A percentile compares a stretch with the other conserved stretches of the same genome.
These are phyloP conservation scores for Drosophila pallidifrons DNA, from an alignment of 1,140 invertebrate species.

Conservation along the genomic window DNA sequence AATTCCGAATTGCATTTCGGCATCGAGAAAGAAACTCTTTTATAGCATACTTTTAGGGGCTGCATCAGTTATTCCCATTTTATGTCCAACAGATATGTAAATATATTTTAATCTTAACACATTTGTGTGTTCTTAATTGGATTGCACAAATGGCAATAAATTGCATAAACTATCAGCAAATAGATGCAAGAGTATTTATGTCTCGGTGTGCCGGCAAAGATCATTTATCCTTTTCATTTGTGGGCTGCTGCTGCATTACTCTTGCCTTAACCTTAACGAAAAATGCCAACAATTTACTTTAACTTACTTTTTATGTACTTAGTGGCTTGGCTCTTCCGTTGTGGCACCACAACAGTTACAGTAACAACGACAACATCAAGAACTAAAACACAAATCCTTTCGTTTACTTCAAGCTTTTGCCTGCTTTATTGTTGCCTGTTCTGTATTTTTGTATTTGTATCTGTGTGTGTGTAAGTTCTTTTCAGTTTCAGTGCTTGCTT, in stretches of 20 bases:
- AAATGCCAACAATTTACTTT: constrained; percentile 82
- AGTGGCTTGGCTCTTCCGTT: constrained; percentile 67
- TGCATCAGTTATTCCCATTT: too few relatives aligned
- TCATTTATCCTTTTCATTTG: constrained; percentile 44
- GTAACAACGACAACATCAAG: constrained; percentile 18
- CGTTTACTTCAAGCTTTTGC: constrained; percentile 37
- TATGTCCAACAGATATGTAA: constrained; percentile 2
- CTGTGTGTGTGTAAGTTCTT: background rate
- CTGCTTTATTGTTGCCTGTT: constrained; percentile 13
- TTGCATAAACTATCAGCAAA: constrained; percentile 7
- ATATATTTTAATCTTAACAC: background rate
- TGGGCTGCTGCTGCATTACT: constrained; percentile 62
- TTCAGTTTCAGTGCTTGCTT: background rate
- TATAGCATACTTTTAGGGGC: background rate
- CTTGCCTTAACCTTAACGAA: constrained; percentile 71
- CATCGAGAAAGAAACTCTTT: constrained; percentile 8
- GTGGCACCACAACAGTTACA: constrained; percentile 10
- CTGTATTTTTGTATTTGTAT: background rate
- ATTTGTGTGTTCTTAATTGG: constrained; percentile 5
- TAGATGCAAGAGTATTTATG: constrained; percentile 35
- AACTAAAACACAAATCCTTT: constrained; percentile 42
- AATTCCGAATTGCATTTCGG: background rate
- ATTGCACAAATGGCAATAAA: constrained; percentile 1
- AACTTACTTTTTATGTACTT: constrained; percentile 82
- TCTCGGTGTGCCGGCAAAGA: constrained; percentile 12